These are phyloP conservation scores for Dromas ardeola DNA, from an alignment of 2,113 vertebrate species.

Conservation along the genomic window DNA sequence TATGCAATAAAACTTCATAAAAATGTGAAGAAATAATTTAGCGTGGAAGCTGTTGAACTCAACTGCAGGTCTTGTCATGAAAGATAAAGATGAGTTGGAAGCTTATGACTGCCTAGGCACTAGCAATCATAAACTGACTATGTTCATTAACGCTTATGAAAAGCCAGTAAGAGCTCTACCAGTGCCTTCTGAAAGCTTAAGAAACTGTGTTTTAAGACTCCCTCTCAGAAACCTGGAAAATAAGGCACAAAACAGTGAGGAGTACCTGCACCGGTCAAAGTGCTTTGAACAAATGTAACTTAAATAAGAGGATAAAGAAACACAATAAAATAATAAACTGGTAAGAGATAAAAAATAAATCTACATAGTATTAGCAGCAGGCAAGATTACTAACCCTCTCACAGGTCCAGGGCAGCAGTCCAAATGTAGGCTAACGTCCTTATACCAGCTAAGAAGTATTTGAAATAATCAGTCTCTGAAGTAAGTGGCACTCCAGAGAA, in stretches of 20 bases:
- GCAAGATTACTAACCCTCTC: neutral
- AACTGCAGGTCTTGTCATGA: neutral
- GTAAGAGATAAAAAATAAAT: neutral
- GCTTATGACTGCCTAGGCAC: neutral
- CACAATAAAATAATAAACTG: neutral
- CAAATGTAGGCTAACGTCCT: neutral
- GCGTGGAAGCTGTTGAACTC: neutral
- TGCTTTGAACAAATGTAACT: neutral
- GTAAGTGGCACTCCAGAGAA: neutral
- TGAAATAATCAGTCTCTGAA: neutral
- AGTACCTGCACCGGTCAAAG: neutral
- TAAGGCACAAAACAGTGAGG: neutral
- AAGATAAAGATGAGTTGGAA: neutral
- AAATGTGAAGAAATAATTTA: neutral
- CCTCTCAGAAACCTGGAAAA: neutral
- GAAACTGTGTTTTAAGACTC: neutral
- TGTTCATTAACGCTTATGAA: neutral
- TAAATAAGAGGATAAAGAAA: neutral
- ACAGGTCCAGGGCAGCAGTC: neutral
- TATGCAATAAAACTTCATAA: neutral
- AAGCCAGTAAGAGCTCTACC: neutral
- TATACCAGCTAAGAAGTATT: neutral
- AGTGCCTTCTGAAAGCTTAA: neutral
- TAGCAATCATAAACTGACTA: neutral
- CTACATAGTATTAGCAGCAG: neutral